Evolutionary conservation across 2,888 invertebrate genomes (phyloP), one percentile per base, ranked within the genome.

Genomic region (Oscheius sp.): DNA sequence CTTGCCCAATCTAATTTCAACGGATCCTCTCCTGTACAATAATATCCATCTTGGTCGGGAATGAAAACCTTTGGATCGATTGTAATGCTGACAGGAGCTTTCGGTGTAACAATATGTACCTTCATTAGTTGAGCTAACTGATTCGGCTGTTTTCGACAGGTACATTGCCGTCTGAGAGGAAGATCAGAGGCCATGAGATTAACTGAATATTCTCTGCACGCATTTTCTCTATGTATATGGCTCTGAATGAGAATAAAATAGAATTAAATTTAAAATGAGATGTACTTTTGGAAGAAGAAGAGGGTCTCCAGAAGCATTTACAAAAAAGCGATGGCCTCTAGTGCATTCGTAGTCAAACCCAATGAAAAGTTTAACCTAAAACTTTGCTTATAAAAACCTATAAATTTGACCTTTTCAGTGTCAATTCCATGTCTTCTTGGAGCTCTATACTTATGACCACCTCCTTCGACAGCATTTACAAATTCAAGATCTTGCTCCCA

Each of bases 311-410:
- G 27, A 15, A 23, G 68, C 50, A 63, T 70, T 71, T 91, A 34
- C 93, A 91, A 96, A 94, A 87, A 94, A 94, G 66, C 95, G 90
- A 88, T 98, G 96, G n/a, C 97, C 97, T n/a, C 93, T 88, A 0
- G 93, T 92, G 88, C 97, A 98, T 88, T 98, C 97, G 88, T 96
- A 97, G 87, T 98, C 97, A 82, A 93, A 92, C 0, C 97, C 97
- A 68, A 97, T 91, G 87, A 95, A 95, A 10, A 80, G 55, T 70
- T 80, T 80, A 31, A 78, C 77, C 64, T 73, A n/a, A 23, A 57
- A 66, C 63, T n/a, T 10, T 10, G 20, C n/a, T 1, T 20, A 48
- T 10, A 48, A 48, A 48, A n/a, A n/a, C n/a, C n/a, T 48, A 17
- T n/a, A 48, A 10, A 23, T 23, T 31, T 27, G 10, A 45, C 29